Percentiles rank a stretch among this genome's conserved stretches.
Evolutionary conservation across 2,797 vertebrate genomes (phyloP).

Genomic region (Aeoliscus strigatus): DNA sequence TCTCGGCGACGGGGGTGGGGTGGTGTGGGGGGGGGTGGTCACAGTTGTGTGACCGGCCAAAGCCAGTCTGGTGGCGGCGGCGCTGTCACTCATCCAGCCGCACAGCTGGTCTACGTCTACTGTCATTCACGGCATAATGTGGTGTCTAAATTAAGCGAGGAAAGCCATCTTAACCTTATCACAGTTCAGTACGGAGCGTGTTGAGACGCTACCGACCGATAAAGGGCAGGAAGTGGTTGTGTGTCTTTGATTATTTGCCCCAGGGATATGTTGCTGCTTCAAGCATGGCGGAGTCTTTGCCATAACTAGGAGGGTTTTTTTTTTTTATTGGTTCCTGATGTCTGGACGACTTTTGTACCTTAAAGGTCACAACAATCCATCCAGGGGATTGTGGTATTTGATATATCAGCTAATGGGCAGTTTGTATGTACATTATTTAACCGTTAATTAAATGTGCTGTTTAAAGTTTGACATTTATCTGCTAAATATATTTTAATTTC

Average conservation of each 20-base stretch:
- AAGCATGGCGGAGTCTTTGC: slow-evolving; percentile 42
- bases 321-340: slow-evolving; percentile 72
- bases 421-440: slow-evolving; percentile 57
- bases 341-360: slow-evolving; percentile 51
- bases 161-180: slow-evolving; percentile 37
- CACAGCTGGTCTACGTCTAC: slow-evolving; percentile 11
- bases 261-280: slow-evolving; percentile 53
- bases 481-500: too few relatives aligned
- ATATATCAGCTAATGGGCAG: slow-evolving; percentile 65
- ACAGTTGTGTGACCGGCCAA: slow-evolving; percentile 49
- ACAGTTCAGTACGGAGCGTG: slow-evolving; percentile 6
- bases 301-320: slow-evolving; percentile 48
- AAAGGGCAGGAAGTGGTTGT: slow-evolving; percentile 58
- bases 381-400: slow-evolving; percentile 67
- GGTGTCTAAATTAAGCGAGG: too few relatives aligned
- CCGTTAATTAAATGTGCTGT: too few relatives aligned
- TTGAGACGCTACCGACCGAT: slow-evolving; percentile 40
- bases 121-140: slow-evolving; percentile 7
- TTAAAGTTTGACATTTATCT: too few relatives aligned
- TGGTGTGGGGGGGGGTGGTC: slow-evolving; percentile 13
- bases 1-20: slow-evolving; percentile 47
- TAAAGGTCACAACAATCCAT: slow-evolving; percentile 57
- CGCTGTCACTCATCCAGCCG: slow-evolving; percentile 43
- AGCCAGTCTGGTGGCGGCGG: slow-evolving; percentile 22
- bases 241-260: slow-evolving; percentile 71